phyloP scores from a whole-genome alignment of 2,888 invertebrate species.

The Napeogenes sylphis region DNA sequence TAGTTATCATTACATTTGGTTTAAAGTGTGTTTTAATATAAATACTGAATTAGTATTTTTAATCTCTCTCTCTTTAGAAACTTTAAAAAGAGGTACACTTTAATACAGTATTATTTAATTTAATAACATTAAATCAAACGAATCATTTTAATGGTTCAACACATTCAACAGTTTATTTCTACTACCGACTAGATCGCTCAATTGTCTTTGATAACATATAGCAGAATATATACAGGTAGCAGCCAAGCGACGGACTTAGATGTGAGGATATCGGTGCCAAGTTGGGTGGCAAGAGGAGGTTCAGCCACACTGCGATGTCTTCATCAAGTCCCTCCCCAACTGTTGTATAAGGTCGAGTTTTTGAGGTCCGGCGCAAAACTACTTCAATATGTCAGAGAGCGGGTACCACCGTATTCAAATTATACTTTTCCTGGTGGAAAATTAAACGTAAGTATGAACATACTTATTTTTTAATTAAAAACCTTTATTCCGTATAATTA shows the following conservation, averaged over 20 bases:
- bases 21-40: no score
- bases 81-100: no score
- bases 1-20: no score
- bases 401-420: constrained; percentile 84
- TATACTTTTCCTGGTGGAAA: constrained; percentile 82
- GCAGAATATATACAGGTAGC: constrained; percentile 43
- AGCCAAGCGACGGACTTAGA: constrained; percentile 76
- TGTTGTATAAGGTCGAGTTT: constrained; percentile 85
- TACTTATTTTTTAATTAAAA: constrained; percentile 6
- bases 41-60: no score
- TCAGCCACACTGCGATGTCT: constrained; percentile 85
- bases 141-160: no score
- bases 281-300: constrained; percentile 85
- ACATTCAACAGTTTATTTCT: no score
- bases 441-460: constrained; percentile 82
- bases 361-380: constrained; percentile 79
- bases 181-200: no score
- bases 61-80: no score
- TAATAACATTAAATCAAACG: no score
- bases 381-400: constrained; percentile 87
- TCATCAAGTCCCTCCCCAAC: constrained; percentile 85
- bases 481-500: not conserved
- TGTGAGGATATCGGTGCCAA: constrained; percentile 81
- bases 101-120: no score
- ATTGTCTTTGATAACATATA: no score